Evolutionary conservation across 2,113 vertebrate genomes (phyloP), one percentile per base, ranked within the genome.

Genomic region (Tamias sibiricus): DNA sequence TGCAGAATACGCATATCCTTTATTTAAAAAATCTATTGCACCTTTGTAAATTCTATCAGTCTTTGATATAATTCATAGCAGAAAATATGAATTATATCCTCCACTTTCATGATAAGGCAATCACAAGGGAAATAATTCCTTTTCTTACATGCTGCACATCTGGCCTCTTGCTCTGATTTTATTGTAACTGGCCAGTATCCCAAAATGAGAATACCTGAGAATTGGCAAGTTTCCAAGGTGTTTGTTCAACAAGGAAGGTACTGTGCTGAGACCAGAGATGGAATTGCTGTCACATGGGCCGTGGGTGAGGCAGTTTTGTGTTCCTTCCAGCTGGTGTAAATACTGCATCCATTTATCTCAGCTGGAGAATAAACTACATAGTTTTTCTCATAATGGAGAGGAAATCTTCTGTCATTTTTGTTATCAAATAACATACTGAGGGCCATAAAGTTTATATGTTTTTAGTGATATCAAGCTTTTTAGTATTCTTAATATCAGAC

Each of bases 181-280:
- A 40, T 77, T 96, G 11, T 95, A 75, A 54, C 87, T 95, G 87
- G 32, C 87, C 12, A 85, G 59, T 57, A 30, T 92, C 84, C 84
- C 40, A 90, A 77, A 10, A 77, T 44, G 66, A 87, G 35, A 59
- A 82, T 75, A 90, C 72, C 72, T 97, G 87, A 66, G 88, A 92
- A 85, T 66, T 91, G 95, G 76, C 32, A 0, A 20, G 74, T 80
- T 81, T 91, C 87, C 92, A 97, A 76, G 68, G 49, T 44, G 24
- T 90, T 95, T 95, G 81, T 96, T 91, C 74, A 97, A 85, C 90
- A 96, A 72, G 69, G 24, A 74, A 44, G 19, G 57, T 3, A 90
- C 87, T 92, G 49, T 95, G 64, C 91, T 84, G 83, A 96, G 93
- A 71, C 71, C 44, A 68, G 49, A 64, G 47, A 17, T 75, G 35